Conservation (phyloP, 1,140 invertebrate species). For the Dinoponera quadriceps region DNA sequence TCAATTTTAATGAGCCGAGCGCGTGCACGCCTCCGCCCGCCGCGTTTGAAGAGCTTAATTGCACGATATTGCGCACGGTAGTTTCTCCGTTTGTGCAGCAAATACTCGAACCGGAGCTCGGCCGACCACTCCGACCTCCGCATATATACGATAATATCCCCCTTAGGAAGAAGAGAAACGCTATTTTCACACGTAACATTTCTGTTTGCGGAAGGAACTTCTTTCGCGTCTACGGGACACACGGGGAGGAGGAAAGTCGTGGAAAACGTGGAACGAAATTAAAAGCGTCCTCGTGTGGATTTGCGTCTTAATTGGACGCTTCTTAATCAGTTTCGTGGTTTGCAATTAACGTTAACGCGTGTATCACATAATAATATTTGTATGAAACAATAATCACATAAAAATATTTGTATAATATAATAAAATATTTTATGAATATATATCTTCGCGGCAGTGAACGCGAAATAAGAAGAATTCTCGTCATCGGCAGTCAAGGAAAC, state of each 20-base stretch:
- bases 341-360: slow-evolving; percentile 2
- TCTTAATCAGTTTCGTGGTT: neutral
- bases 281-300: neutral
- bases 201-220: neutral
- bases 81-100: neutral
- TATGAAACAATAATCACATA: no score
- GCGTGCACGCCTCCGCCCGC: neutral
- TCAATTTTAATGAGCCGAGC: slow-evolving; percentile 25
- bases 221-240: neutral
- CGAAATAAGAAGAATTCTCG: no score
- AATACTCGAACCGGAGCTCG: neutral
- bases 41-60: slow-evolving; percentile 1
- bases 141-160: neutral
- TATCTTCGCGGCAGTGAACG: no score
- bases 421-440: no score
- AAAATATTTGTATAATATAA: no score
- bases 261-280: neutral
- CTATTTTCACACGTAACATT: neutral
- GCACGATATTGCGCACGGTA: slow-evolving; percentile 6
- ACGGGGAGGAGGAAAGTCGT: neutral
- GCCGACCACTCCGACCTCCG: neutral
- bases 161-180: neutral
- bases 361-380: no score
- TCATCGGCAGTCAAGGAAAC: no score
- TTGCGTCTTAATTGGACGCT: neutral